A percentile compares a stretch with the other conserved stretches of the same genome.
These are phyloP conservation scores for Hypselothyrea guttata DNA, from an alignment of 2,888 invertebrate species.

Conservation along the genomic window DNA sequence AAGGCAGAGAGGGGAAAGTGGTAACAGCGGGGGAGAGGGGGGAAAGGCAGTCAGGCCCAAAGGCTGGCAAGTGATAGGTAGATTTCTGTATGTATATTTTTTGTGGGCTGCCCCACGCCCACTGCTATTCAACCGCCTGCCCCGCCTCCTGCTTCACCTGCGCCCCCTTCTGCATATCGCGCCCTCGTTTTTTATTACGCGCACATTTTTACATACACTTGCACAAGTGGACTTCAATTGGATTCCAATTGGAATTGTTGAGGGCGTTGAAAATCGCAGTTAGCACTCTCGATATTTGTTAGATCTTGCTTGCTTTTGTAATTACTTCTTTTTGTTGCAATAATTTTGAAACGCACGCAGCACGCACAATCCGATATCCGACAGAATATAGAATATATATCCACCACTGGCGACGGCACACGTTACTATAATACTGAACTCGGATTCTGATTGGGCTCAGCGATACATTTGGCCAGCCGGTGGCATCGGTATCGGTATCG, in stretches of 20 bases:
- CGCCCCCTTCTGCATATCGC: constrained; percentile 61
- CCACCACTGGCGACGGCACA: constrained; percentile 66
- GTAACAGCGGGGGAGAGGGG: constrained; percentile 23
- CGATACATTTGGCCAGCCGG: constrained; percentile 51
- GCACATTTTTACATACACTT: constrained; percentile 76
- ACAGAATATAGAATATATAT: constrained; percentile 40
- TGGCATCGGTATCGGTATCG: constrained; percentile 32
- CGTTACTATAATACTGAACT: constrained; percentile 64
- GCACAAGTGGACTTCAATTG: constrained; percentile 66
- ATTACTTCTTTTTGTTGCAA: constrained; percentile 73
- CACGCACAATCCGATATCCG: constrained; percentile 63
- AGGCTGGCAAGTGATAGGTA: constrained; percentile 64
- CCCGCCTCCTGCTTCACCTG: constrained; percentile 3
- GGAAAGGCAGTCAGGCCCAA: constrained; percentile 1
- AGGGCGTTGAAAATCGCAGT: constrained; percentile 13
- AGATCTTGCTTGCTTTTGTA: constrained; percentile 35
- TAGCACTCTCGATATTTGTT: constrained; percentile 35
- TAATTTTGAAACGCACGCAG: constrained; percentile 69
- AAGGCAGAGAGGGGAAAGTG: too few relatives aligned
- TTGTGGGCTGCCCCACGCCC: constrained; percentile 42
- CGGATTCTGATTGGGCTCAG: constrained; percentile 48
- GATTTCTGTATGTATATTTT: constrained; percentile 71
- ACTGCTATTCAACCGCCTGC: constrained; percentile 12
- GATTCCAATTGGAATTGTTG: constrained; percentile 38
- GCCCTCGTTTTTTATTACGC: constrained; percentile 77